Percentiles rank a stretch among this genome's conserved stretches.
Conservation (phyloP, 2,797 vertebrate species). For the Ctenopoma multispine region DNA sequence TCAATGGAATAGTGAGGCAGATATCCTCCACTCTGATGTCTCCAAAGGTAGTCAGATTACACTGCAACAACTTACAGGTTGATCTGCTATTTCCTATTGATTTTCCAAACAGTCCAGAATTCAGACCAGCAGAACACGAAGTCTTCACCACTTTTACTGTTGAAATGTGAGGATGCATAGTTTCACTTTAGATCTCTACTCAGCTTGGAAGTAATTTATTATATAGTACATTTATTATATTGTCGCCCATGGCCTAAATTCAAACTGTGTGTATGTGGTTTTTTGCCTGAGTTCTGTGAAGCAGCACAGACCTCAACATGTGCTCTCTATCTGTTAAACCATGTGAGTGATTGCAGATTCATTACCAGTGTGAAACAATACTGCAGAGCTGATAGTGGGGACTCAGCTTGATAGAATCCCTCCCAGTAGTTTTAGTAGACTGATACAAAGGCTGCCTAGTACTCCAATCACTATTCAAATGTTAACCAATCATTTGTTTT, state of each 20-base stretch:
- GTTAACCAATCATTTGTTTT: constrained; percentile 48
- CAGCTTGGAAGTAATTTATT: background rate
- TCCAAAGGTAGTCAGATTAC: too few species aligned
- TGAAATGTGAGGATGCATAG: background rate
- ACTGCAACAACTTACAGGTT: too few species aligned
- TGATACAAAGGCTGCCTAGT: constrained; percentile 27
- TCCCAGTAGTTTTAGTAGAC: constrained; percentile 33
- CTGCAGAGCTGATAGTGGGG: constrained; percentile 12
- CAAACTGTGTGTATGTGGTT: constrained; percentile 6
- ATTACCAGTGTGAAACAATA: constrained; percentile 38
- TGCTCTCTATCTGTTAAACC: constrained; percentile 28
- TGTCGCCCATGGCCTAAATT: constrained; percentile 36
- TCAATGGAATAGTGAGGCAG: too few species aligned
- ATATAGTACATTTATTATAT: background rate
- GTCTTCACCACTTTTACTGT: background rate
- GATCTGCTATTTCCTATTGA: background rate
- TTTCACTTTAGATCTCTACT: background rate
- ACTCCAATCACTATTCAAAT: constrained; percentile 52
- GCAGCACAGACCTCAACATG: constrained; percentile 32
- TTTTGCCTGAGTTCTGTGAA: constrained; percentile 11
- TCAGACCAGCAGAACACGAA: background rate
- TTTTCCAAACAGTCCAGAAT: background rate
- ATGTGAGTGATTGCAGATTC: constrained; percentile 40
- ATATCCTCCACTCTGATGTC: too few species aligned
- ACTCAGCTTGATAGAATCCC: constrained; percentile 36